A percentile compares a stretch with the other conserved stretches of the same genome.
Conservation (phyloP, 2,888 invertebrate genomes). For the Pomacea canaliculata region DNA sequence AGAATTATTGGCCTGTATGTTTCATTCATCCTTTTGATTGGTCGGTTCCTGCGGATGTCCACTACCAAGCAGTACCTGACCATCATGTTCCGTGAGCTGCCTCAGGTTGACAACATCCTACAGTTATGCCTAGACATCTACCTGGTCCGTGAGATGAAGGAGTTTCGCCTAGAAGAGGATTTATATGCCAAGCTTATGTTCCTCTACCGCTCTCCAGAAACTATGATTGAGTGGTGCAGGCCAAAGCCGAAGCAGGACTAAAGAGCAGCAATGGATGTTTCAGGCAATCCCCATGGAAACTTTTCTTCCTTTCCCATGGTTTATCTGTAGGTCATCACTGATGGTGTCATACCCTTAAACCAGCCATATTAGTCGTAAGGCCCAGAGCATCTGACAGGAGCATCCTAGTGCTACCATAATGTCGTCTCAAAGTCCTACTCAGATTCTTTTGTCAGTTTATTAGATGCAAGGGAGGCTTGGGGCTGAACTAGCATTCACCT, state of each 20-base stretch:
- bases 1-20: constrained; percentile 94
- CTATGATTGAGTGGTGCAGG: constrained; percentile 83
- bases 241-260: constrained; percentile 22
- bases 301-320: no score
- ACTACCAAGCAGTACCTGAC: constrained; percentile 90
- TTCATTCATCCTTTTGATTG: constrained; percentile 93
- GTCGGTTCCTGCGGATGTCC: constrained; percentile 85
- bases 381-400: no score
- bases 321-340: no score
- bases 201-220: constrained; percentile 96
- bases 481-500: no score
- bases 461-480: no score
- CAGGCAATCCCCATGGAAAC: no score
- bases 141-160: constrained; percentile 91
- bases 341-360: no score
- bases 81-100: constrained; percentile 76
- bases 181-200: constrained; percentile 97
- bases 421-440: no score
- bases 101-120: constrained; percentile 74
- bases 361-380: no score
- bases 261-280: not conserved
- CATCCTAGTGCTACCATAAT: no score
- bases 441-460: no score
- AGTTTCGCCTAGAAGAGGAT: constrained; percentile 94
- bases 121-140: constrained; percentile 75